Conservation (phyloP, 2,113 vertebrate species). For the Chaetura pelagica region DNA sequence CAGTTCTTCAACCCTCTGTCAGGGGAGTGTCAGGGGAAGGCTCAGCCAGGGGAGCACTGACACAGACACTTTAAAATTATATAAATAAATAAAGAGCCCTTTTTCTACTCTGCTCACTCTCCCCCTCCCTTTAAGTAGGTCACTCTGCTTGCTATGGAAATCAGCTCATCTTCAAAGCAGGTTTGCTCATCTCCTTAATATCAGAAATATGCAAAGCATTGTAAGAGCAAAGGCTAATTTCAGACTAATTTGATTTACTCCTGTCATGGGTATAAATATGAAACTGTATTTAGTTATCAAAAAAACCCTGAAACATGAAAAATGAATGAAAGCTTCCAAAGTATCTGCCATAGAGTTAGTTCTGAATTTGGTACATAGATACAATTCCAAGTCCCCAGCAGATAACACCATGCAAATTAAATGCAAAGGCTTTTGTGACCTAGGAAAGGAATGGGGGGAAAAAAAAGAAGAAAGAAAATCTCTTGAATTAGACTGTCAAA, state of each 20-base stretch:
- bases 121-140: constrained; percentile 74
- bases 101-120: background rate
- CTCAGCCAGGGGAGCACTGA: background rate
- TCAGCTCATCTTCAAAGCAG: constrained; percentile 72
- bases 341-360: background rate
- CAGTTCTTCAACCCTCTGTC: background rate
- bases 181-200: constrained; percentile 22
- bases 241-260: constrained; percentile 68
- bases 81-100: constrained; percentile 57
- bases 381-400: background rate
- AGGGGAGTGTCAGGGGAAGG: background rate
- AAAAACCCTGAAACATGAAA: constrained; percentile 16
- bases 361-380: background rate
- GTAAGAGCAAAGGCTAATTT: constrained; percentile 64
- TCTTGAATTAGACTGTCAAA: background rate
- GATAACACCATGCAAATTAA: constrained; percentile 56
- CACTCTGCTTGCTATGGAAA: constrained; percentile 66
- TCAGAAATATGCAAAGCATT: constrained; percentile 41
- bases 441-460: background rate
- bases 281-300: constrained; percentile 31
- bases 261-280: constrained; percentile 20
- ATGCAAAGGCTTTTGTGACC: constrained; percentile 40
- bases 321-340: constrained; percentile 13
- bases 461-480: background rate
- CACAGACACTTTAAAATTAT: background rate